Conservation (phyloP, 1,140 invertebrate genomes). For the Campoletis sonorensis region DNA sequence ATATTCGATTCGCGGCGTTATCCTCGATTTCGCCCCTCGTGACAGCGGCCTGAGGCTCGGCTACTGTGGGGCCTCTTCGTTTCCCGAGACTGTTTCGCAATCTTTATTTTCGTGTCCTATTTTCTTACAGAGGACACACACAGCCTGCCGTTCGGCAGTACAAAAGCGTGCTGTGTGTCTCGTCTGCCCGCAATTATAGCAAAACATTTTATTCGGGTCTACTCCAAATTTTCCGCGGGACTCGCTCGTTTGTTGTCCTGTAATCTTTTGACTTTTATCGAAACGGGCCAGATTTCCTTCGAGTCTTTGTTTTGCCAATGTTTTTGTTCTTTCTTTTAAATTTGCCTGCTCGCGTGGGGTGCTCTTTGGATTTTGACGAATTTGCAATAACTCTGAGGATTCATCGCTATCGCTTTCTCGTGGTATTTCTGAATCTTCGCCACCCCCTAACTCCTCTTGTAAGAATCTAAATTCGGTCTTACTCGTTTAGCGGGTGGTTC, state of each 20-base stretch:
- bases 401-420: too few relatives aligned
- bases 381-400: too few relatives aligned
- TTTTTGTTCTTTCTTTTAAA: neutral
- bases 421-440: too few relatives aligned
- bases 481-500: too few relatives aligned
- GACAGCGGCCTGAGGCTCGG: conserved; percentile 20
- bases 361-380: too few relatives aligned
- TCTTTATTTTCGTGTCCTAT: conserved; percentile 42
- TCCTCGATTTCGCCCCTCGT: neutral
- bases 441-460: too few relatives aligned
- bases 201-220: conserved; percentile 33
- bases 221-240: neutral
- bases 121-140: conserved; percentile 37
- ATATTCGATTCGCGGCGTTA: neutral
- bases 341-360: too few relatives aligned
- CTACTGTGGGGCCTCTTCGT: conserved; percentile 43
- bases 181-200: conserved; percentile 32
- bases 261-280: neutral
- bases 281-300: conserved; percentile 28
- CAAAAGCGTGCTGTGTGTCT: conserved; percentile 37
- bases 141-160: conserved; percentile 21
- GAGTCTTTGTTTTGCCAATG: conserved; percentile 19
- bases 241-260: neutral
- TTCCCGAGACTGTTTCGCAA: conserved; percentile 38
- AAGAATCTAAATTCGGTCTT: too few relatives aligned